Percentiles rank a stretch among this genome's conserved stretches.
Conservation (phyloP, 2,888 invertebrate species). For the Chironomus tentans region DNA sequence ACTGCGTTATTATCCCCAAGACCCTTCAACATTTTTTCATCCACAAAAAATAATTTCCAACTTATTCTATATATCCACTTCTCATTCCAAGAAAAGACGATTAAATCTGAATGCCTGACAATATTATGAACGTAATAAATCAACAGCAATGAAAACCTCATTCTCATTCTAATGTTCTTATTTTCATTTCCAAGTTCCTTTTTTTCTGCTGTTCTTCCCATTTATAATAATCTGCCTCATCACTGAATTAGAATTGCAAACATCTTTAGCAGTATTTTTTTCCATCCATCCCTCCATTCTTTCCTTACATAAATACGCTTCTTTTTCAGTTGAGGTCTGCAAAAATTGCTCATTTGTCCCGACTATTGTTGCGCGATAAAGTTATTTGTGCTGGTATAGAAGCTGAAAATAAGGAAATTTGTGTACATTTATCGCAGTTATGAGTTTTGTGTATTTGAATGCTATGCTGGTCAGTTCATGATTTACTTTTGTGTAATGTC, state of each 20-base stretch:
- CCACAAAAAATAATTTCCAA: not conserved
- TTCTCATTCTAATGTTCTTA: slow-evolving; percentile 2
- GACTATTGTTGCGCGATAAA: not conserved
- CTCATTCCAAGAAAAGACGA: not conserved
- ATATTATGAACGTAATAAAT: slow-evolving; percentile 18
- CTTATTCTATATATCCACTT: not conserved
- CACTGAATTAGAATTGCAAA: slow-evolving; percentile 26
- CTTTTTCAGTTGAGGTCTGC: not conserved
- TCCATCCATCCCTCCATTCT: not conserved
- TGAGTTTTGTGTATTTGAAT: too few relatives aligned
- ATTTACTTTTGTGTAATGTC: too few relatives aligned
- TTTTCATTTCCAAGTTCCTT: not conserved
- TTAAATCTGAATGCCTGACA: slow-evolving; percentile 17
- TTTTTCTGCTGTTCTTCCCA: not conserved
- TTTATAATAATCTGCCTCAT: slow-evolving; percentile 24
- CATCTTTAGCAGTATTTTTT: slow-evolving; percentile 16
- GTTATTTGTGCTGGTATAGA: too few relatives aligned
- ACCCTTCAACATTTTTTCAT: not conserved
- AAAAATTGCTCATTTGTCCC: slow-evolving; percentile 4
- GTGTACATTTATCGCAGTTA: too few relatives aligned
- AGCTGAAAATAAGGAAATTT: too few relatives aligned
- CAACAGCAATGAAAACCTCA: slow-evolving; percentile 23
- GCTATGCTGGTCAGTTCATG: too few relatives aligned
- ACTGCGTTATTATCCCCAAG: not conserved
- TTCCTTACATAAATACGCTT: not conserved